A percentile compares a stretch with the other conserved stretches of the same genome.
phyloP scores from a whole-genome alignment of 2,888 invertebrate species.

The Yponomeuta sedellus region DNA sequence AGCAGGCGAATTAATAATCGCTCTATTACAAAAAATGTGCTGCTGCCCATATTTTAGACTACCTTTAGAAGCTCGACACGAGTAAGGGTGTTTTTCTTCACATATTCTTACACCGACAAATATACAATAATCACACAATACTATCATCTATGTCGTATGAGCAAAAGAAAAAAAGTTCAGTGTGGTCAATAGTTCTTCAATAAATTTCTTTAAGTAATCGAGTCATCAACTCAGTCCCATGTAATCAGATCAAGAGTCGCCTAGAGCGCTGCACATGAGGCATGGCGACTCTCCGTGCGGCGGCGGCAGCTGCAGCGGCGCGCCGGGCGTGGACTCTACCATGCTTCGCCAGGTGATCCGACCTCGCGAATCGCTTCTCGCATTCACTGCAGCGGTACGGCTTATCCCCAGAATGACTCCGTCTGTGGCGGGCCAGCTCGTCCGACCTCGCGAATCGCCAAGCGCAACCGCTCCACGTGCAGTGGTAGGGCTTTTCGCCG shows the following conservation, averaged over 20 bases:
- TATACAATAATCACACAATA: background rate
- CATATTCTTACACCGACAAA: background rate
- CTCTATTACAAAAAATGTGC: too few relatives aligned
- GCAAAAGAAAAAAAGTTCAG: background rate
- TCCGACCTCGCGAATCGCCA: conserved; percentile 97
- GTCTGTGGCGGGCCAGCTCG: conserved; percentile 92
- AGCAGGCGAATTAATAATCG: too few relatives aligned
- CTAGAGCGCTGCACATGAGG: conserved; percentile 5
- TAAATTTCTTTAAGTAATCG: background rate
- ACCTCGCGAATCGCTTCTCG: conserved; percentile 92
- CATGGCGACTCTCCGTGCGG: conserved; percentile 28
- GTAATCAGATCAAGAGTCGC: background rate
- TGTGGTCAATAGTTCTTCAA: background rate
- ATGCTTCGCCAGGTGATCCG: conserved; percentile 96
- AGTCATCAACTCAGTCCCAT: background rate
- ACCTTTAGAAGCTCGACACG: too few relatives aligned
- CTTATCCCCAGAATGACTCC: conserved; percentile 97
- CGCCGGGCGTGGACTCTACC: conserved; percentile 86
- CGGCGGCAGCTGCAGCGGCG: conserved; percentile 55
- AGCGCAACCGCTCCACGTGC: conserved; percentile 87
- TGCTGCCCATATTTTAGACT: too few relatives aligned
- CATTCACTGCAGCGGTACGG: conserved; percentile 94
- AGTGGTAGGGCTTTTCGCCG: conserved; percentile 86
- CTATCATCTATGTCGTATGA: too few relatives aligned
- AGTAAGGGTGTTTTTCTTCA: too few relatives aligned